Base-by-base conservation (phyloP, 2,888 invertebrate genomes). In the Phalera bucephala region DNA sequence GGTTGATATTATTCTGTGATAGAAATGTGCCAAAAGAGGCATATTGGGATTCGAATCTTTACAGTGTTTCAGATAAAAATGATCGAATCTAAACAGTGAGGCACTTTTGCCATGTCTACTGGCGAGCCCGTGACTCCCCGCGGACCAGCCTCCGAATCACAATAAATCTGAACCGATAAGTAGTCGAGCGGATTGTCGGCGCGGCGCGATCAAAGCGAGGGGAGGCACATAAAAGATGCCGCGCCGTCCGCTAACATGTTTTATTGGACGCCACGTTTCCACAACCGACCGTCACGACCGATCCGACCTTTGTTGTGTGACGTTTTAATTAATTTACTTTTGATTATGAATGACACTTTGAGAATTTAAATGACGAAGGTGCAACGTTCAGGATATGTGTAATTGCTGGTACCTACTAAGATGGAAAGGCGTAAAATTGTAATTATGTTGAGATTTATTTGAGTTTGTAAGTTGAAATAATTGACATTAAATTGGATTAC, bases 161-260 rank as follows among this genome's bases (percentile, higher is more conserved):
- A 86, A 88, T 89, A 89, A 89, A 89, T 89, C 88, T 82, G 85
- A 83, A 73, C 81, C 87, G 88, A 89, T 89, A 89, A 89, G 88
- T 87, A 87, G 87, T 78, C 80, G 76, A 73, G 72, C 78, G 81
- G 86, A 83, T 86, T 79, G 88, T 81, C 85, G 88, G 86, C 76
- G 78, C 82, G 83, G 85, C 72, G 64, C 69, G 85, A 83, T 88
- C 88, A 89, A 89, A 88, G 85, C 68, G 65, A 72, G 68, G 78
- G 80, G 79, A 75, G 74, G 69, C 66, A 85, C 80, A 80, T 87
- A 76, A 88, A 88, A 87, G 78, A 66, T 68, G 79, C 87, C 86
- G 86, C 81, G 64, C 61, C 68, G 62, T 61, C 64, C 66, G 66
- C 58, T 62, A 58, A 73, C 72, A 73, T 72, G 73, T 66, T 78